Evolutionary conservation across 2,113 vertebrate genomes (phyloP), one percentile per base, ranked within the genome.

Genomic region (Gambusia holbrooki): DNA sequence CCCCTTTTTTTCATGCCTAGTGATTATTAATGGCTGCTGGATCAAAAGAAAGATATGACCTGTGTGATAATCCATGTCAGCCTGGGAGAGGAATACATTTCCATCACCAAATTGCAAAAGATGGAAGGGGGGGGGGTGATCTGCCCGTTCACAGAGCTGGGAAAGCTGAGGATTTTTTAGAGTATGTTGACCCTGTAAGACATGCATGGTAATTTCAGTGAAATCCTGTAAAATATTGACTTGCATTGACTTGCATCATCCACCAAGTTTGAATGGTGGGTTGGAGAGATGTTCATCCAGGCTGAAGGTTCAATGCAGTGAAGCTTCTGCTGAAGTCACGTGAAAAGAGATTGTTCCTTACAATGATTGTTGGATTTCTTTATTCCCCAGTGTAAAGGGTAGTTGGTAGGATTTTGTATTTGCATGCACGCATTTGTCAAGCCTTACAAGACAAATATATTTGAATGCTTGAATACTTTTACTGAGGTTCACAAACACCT

Each of bases 21-120:
- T 93, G 86, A 91, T 90, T 92, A 91, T 94, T 94, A 92, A 93
- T 93, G 78, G 75, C 74, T 84, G 80, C 83, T 86, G 84, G 88
- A 93, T 93, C 91, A 93, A 90, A 90, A 86, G 90, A 87, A 80
- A 64, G 82, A 87, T 87, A 89, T 83, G 85, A 92, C 92, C 91
- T 86, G 85, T 88, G 64, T 60, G 77, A 90, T 90, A 78, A 62
- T 82, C 65, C 71, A 80, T 82, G 74, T 87, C 87, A 84, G 74
- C 77, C 72, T 82, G 79, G 83, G 85, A 88, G 58, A 83, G 79
- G 89, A 87, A 90, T 87, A 87, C 22, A 87, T 91, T 90, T 91
- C 88, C 88, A 90, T 89, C 77, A 67, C 69, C 74, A 84, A 84
- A 87, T 70, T 80, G 73, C 79, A 84, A 27, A 62, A 74, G 67